These are phyloP conservation scores for Eupithecia insigniata DNA, from an alignment of 2,888 invertebrate genomes.

Conservation along the genomic window DNA sequence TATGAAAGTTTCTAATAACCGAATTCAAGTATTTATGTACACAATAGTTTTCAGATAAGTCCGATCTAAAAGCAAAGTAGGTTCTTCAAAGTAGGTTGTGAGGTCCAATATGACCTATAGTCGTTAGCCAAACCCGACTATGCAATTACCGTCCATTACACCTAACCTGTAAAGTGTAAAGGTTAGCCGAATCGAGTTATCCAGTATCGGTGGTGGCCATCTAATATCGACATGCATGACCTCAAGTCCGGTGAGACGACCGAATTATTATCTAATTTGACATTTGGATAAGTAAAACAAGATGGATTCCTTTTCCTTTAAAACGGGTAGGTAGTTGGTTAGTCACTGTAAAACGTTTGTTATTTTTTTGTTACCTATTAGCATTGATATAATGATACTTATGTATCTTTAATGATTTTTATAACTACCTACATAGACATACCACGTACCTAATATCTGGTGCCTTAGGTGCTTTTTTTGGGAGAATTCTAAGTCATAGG, in stretches of 20 bases:
- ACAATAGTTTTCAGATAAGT: not conserved
- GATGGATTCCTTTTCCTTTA: no score
- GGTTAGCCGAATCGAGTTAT: constrained; percentile 4
- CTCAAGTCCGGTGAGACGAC: not conserved
- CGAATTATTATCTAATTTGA: constrained; percentile 5
- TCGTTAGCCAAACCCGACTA: not conserved
- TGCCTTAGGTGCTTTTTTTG: no score
- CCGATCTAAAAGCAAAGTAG: not conserved
- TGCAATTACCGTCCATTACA: not conserved
- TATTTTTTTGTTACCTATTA: no score
- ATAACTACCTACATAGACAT: no score
- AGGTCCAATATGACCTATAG: not conserved
- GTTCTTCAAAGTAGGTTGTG: not conserved
- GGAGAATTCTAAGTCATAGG: no score
- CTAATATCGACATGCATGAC: constrained; percentile 24
- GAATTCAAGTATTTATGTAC: not conserved
- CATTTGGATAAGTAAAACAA: not conserved
- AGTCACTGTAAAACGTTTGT: no score
- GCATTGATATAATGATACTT: no score
- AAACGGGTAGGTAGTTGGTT: no score
- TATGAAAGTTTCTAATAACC: not conserved
- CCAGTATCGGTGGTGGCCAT: constrained; percentile 16
- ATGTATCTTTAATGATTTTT: no score
- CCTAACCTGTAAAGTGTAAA: not conserved
- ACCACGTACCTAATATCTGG: no score